phyloP scores from a whole-genome alignment of 2,888 invertebrate genomes.

The Stenchaetothrips biformis region DNA sequence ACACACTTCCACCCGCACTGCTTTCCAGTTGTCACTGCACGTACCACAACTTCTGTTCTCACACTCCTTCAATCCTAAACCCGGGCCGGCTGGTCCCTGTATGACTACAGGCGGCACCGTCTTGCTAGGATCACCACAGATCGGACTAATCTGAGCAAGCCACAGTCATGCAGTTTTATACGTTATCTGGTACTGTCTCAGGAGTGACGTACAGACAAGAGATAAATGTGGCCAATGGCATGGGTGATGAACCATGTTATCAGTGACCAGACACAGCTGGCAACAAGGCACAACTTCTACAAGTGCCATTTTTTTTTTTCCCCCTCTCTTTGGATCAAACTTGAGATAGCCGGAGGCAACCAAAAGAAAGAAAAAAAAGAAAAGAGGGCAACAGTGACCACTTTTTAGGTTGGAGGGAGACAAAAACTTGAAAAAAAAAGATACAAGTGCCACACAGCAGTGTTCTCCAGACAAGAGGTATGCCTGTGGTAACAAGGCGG shows the following conservation, averaged over 20 bases:
- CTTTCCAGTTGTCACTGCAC: neutral
- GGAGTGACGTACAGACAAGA: slow-evolving; percentile 12
- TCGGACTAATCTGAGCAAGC: slow-evolving; percentile 24
- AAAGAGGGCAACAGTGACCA: neutral
- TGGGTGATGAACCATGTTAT: slow-evolving; percentile 21
- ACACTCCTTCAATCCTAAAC: neutral
- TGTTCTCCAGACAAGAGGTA: no score
- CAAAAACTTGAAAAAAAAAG: neutral
- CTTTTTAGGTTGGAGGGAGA: neutral
- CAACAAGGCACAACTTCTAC: slow-evolving; percentile 26
- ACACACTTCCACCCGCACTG: neutral
- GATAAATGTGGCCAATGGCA: slow-evolving; percentile 23
- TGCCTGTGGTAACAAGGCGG: no score
- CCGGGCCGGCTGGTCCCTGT: slow-evolving; percentile 9
- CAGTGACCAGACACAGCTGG: slow-evolving; percentile 19
- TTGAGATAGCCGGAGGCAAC: slow-evolving; percentile 22
- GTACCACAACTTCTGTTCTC: slow-evolving; percentile 2
- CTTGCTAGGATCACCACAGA: slow-evolving; percentile 18
- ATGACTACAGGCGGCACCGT: neutral
- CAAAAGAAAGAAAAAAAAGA: slow-evolving; percentile 10
- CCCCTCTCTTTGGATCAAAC: slow-evolving; percentile 23
- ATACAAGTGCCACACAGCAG: no score
- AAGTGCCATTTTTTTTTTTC: slow-evolving; percentile 28
- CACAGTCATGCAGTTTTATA: slow-evolving; percentile 21
- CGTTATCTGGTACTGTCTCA: slow-evolving; percentile 12